Base-by-base conservation (phyloP, 2,888 invertebrate species). In the Gastracanthus pulcherrimus region DNA sequence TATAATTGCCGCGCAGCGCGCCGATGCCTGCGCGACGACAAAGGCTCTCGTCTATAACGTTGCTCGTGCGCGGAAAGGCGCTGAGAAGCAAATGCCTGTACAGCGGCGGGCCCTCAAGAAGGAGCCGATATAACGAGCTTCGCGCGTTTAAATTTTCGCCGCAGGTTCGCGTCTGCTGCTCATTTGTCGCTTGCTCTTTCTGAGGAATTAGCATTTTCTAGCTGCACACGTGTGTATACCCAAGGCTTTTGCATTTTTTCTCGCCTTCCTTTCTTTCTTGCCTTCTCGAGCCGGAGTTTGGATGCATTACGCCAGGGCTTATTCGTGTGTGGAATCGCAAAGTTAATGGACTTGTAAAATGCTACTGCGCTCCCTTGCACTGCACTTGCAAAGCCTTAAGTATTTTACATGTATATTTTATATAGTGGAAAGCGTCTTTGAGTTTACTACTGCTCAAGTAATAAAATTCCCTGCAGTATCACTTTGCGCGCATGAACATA, bases 391-490 rank as follows among this genome's bases (percentile, higher is more conserved):
- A n/a, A 16, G 64, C 74, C 62, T 64, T 74, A 64, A 64, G 34
- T 11, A 48, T 74, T 74, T 74, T 48, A 34, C 74, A 48, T 74
- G 64, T 74, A 48, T 48, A 48, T 62, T 74, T 48, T 64, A 74
- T 74, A 74, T n/a, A 19, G 26, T 3, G 29, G 19, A 3, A n/a
- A 11, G 36, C 41, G 48, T n/a, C 48, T 31, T 34, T 34, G 34
- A 34, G 62, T 64, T 64, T 64, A 74, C 34, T 74, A 31, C 74
- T 34, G 23, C 48, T 45, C 16, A 1, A 34, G 48, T 64, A 48
- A 48, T 74, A 74, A 74, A 48, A n/a, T 36, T 34, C n/a, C 26
- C 64, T 34, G 74, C 29, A 72, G 16, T 60, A 41, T 60, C 72
- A 72, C 60, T 72, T 45, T 26, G 45, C 48, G 26, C 31, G 29